A percentile compares a stretch with the other conserved stretches of the same genome.
phyloP scores from a whole-genome alignment of 2,888 invertebrate genomes.

The Eremobia ochroleuca region DNA sequence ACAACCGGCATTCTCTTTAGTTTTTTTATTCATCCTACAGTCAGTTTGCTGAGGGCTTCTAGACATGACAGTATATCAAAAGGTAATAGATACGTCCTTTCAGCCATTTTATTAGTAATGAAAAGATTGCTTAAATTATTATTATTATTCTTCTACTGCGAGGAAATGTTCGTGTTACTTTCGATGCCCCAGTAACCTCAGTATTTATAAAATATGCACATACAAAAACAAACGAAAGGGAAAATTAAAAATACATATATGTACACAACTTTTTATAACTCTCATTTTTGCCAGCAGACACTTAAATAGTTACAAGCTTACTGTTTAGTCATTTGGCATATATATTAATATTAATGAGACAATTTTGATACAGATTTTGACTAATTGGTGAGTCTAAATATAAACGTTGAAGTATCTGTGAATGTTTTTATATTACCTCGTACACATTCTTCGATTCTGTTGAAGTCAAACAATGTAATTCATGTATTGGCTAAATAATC shows the following conservation, averaged over 20 bases:
- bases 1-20: background rate
- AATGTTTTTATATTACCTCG: constrained; percentile 6
- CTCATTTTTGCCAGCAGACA: background rate
- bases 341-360: background rate
- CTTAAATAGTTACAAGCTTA: background rate
- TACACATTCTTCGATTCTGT: background rate
- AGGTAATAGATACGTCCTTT: background rate
- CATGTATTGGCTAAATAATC: background rate
- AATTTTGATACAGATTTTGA: too few species aligned
- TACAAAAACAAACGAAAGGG: constrained; percentile 50
- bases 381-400: constrained; percentile 1
- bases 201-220: constrained; percentile 41
- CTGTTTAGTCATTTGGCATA: constrained; percentile 21
- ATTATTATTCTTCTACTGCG: background rate
- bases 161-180: constrained; percentile 9
- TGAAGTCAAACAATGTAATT: constrained; percentile 3
- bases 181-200: constrained; percentile 41
- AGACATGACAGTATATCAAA: background rate
- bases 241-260: constrained; percentile 27
- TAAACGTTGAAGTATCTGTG: constrained; percentile 7
- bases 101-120: background rate
- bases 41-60: too few species aligned
- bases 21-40: background rate
- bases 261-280: constrained; percentile 5
- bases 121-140: background rate